Evolutionary conservation across 2,888 invertebrate genomes (phyloP), one percentile per base, ranked within the genome.

Genomic region (Teleogryllus oceanicus): DNA sequence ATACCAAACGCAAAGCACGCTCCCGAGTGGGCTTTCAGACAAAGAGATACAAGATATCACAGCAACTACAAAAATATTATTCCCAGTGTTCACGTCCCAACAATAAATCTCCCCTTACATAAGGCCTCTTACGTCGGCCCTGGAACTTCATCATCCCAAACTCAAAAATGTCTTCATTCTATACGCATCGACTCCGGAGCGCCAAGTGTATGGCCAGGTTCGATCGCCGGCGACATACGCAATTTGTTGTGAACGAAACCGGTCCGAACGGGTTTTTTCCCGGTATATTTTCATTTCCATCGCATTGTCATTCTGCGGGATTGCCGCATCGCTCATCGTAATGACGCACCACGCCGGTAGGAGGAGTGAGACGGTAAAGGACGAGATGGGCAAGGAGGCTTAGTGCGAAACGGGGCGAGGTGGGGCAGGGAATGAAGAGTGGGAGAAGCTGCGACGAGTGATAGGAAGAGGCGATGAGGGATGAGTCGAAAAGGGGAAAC

Each of bases 201-300:
- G 62, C 62, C 16, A 62, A n/a, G 62, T 62, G n/a, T 62, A 62
- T 62, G n/a, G 62, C 62, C 62, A 13, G 62, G 13, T 62, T 62
- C 62, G 62, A 62, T 62, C 62, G 62, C 62, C 62, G 62, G n/a
- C 62, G 62, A 62, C 62, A n/a, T 62, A n/a, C 13, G n/a, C 62
- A n/a, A 62, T 62, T 62, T 62, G 62, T 62, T 62, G 62, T 62
- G 16, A 62, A n/a, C 62, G 13, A n/a, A 62, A 62, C 62, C 62
- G 62, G 62, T 62, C 62, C n/a, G 62, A 13, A 62, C 16, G 16
- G 62, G 62, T n/a, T 62, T 62, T 62, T 62, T 62, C 8, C n/a
- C 62, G 16, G 62, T 62, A 62, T 62, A 62, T 62, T 62, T 62
- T 62, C 62, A 18, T 62, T 62, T n/a, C 62, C 62, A 62, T 62